These are phyloP conservation scores for Mormyrus lacerda DNA, from an alignment of 2,113 vertebrate species.

Conservation along the genomic window DNA sequence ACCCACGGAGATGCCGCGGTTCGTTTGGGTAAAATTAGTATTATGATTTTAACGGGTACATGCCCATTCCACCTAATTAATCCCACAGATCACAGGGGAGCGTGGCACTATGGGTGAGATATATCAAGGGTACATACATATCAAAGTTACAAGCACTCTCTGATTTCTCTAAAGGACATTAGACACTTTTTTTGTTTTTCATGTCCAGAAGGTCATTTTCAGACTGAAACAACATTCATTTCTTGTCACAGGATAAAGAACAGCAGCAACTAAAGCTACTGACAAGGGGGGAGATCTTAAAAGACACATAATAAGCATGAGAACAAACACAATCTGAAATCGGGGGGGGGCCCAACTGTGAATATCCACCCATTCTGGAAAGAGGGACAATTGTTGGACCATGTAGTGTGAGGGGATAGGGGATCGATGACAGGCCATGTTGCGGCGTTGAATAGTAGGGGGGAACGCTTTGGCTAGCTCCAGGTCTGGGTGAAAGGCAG, in stretches of 20 bases:
- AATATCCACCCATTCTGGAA: not conserved
- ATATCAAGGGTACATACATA: constrained; percentile 64
- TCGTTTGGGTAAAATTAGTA: constrained; percentile 68
- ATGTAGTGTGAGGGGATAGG: not conserved
- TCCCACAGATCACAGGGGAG: constrained; percentile 65
- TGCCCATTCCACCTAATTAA: constrained; percentile 72
- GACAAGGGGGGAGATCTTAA: not conserved
- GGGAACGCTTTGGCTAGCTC: not conserved
- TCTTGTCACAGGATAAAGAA: constrained; percentile 29
- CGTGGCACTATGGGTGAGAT: constrained; percentile 58
- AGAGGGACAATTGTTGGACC: not conserved
- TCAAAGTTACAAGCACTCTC: constrained; percentile 60
- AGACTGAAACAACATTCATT: not conserved
- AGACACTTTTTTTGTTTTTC: constrained; percentile 62
- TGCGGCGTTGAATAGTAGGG: not conserved
- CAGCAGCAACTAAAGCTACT: not conserved
- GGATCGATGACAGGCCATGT: not conserved
- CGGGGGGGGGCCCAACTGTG: not conserved
- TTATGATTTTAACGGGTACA: constrained; percentile 75
- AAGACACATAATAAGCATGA: not conserved
- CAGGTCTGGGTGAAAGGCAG: not conserved
- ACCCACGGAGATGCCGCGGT: constrained; percentile 62
- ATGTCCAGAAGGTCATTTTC: constrained; percentile 51
- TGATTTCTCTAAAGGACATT: constrained; percentile 57
- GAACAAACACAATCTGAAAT: not conserved